A percentile compares a stretch with the other conserved stretches of the same genome.
phyloP scores from a whole-genome alignment of 2,888 invertebrate species.

The Parnassius glacialis region DNA sequence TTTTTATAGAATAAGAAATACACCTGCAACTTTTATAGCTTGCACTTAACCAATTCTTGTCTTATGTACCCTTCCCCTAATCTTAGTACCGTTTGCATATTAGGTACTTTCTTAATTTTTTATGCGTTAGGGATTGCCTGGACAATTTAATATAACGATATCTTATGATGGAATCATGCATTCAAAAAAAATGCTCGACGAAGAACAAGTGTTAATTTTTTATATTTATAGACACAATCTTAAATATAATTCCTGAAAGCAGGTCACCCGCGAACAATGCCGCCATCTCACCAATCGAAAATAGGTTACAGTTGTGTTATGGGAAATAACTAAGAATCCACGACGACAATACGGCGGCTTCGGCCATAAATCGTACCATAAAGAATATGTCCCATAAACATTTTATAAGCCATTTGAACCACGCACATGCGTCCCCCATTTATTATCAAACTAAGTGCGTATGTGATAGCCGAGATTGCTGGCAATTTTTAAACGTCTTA shows the following conservation, averaged over 20 bases:
- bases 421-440: constrained; percentile 39
- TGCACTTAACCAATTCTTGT: too few relatives aligned
- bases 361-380: constrained; percentile 32
- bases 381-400: constrained; percentile 53
- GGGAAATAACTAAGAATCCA: constrained; percentile 30
- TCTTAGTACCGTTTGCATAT: too few relatives aligned
- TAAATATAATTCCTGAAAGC: background rate
- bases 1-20: too few relatives aligned
- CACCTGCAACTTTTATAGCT: too few relatives aligned
- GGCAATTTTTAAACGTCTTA: constrained; percentile 27
- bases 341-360: constrained; percentile 37
- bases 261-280: background rate
- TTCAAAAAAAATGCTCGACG: too few relatives aligned
- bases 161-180: too few relatives aligned
- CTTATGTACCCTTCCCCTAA: too few relatives aligned
- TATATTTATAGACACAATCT: too few relatives aligned
- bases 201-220: too few relatives aligned
- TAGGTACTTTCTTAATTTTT: too few relatives aligned
- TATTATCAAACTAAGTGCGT: constrained; percentile 30
- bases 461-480: constrained; percentile 31
- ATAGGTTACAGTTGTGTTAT: constrained; percentile 33
- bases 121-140: too few relatives aligned
- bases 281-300: constrained; percentile 23
- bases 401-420: constrained; percentile 55
- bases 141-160: too few relatives aligned